These are phyloP conservation scores for Tichodroma muraria DNA, from an alignment of 2,113 vertebrate genomes.

Conservation along the genomic window DNA sequence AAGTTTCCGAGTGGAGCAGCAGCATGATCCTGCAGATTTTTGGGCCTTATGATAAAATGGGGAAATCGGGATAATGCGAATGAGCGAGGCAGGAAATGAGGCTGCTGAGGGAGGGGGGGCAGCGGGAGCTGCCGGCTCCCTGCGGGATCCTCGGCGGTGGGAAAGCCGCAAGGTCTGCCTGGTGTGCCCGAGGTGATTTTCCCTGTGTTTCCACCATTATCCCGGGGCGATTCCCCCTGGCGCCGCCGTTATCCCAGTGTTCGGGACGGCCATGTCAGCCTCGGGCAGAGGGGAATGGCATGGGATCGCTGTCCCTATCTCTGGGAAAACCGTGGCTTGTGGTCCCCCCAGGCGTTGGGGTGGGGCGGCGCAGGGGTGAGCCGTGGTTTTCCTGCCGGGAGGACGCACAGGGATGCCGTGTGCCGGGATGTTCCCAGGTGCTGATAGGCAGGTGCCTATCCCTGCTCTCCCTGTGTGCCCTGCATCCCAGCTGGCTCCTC, in stretches of 20 bases:
- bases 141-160: neutral
- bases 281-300: neutral
- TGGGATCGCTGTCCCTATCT: accelerated
- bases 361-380: neutral
- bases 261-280: neutral
- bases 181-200: neutral
- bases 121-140: neutral
- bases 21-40: slow-evolving; percentile 1
- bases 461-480: neutral
- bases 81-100: neutral
- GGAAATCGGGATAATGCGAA: neutral
- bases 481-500: neutral
- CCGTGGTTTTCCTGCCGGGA: neutral
- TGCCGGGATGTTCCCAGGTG: accelerated
- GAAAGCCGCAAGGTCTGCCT: neutral
- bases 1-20: neutral
- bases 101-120: neutral
- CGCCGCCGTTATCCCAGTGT: too few relatives aligned
- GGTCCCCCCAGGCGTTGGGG: neutral
- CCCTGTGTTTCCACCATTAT: neutral
- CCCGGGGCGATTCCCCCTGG: neutral
- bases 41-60: neutral
- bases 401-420: neutral
- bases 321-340: accelerated
- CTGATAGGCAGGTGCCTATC: neutral